Conservation (phyloP, 2,888 invertebrate species). For the Folsomia candida region DNA sequence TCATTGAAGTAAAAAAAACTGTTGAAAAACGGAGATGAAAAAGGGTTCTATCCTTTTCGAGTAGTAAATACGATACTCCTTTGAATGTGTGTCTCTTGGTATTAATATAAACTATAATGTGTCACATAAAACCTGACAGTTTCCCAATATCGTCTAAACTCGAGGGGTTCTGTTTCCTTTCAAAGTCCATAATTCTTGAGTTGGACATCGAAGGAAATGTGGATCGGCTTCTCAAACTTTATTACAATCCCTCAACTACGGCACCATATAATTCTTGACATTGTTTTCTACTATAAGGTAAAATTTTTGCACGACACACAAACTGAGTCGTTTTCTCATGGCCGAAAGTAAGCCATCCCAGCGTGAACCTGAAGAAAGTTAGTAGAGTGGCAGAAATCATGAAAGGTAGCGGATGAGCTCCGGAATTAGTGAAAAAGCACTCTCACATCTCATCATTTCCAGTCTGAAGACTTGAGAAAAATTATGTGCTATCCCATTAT, state of each 20-base stretch:
- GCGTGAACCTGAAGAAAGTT: neutral
- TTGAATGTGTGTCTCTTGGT: too few relatives aligned
- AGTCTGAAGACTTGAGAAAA: neutral
- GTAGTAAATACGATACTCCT: neutral
- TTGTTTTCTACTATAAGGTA: neutral
- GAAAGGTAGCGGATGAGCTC: slow-evolving; percentile 15
- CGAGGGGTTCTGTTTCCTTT: neutral
- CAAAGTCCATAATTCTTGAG: neutral
- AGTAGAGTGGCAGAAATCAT: slow-evolving; percentile 3
- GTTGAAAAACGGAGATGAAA: neutral
- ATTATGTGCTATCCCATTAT: neutral
- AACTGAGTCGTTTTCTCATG: neutral
- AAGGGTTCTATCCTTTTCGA: neutral
- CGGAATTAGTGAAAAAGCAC: slow-evolving; percentile 27
- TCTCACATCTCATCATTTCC: slow-evolving; percentile 23
- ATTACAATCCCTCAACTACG: neutral
- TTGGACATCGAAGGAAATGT: neutral
- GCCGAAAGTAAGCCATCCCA: neutral
- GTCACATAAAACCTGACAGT: neutral
- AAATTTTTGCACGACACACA: neutral
- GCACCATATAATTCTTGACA: neutral
- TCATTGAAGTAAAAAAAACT: neutral
- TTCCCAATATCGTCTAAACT: neutral
- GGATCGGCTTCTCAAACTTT: neutral
- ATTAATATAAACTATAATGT: neutral